Base-by-base conservation (phyloP, 2,888 invertebrate genomes). In the Dermolepida albohirtum region DNA sequence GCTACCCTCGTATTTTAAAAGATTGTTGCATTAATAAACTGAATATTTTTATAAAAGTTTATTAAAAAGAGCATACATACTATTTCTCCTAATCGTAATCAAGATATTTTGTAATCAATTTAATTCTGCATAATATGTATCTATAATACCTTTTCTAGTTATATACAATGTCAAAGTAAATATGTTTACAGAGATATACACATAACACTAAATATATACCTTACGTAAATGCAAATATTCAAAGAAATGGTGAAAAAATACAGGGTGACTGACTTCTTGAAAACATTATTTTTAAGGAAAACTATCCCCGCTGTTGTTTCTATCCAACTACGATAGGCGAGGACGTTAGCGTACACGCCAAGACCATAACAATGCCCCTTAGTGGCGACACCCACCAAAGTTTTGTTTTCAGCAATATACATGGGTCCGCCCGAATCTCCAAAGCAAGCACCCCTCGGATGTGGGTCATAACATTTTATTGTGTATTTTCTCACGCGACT, bases 381-480 rank as follows among this genome's bases (percentile, higher is more conserved):
- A 14, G 47, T 14, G 6, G 14, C 47, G 1, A 47, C 10, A n/a
- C 47, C 47, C 16, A 14, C 47, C 4, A 47, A 14, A 14, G 10
- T 47, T 17, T 2, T 47, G 14, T 17, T 10, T 2, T 6, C 5
- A 12, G 7, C 7, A 8, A 14, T 10, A 47, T 14, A 12, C 47
- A 47, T 14, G 4, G 47, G 47, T 14, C 47, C 47, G 7, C 47
- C 47, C 6, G 47, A 47, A 14, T 47, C 47, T 2, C 47, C 47
- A 14, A 47, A 47, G 14, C 47, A 47, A 14, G 47, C 47, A 14
- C 47, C 47, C 5, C 4, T 47, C 10, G 47, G 16, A 5, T 5
- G 2, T 1, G 47, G 47, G 14, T 47, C 47, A 1, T 47, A 14
- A 17, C 47, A 47, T 14, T 14, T 17, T 8, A 47, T 47, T 0